A percentile compares a stretch with the other conserved stretches of the same genome.
Conservation (phyloP, 2,797 vertebrate species). For the Perodicticus potto region DNA sequence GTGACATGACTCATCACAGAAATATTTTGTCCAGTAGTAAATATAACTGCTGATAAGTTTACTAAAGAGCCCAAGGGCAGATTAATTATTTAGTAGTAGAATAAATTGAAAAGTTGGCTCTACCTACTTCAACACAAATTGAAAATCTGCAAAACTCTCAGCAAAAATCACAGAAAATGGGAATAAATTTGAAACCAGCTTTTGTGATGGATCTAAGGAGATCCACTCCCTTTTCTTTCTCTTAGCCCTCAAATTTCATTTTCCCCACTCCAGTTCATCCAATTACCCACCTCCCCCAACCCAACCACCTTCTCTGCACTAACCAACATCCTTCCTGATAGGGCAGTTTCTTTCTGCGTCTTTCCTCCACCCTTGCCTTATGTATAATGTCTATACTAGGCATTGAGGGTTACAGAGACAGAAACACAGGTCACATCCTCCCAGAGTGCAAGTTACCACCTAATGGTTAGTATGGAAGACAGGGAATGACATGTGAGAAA, state of each 20-base stretch:
- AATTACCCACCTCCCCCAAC: neutral
- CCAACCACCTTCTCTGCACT: neutral
- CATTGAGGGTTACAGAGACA: neutral
- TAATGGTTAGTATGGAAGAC: neutral
- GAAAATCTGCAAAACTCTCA: neutral
- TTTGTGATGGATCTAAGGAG: neutral
- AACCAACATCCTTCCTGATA: neutral
- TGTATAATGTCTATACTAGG: neutral
- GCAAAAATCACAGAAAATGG: constrained; percentile 59
- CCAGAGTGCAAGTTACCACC: neutral
- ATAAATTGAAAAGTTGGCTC: constrained; percentile 82
- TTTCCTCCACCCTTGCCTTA: neutral
- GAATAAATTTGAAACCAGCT: constrained; percentile 18
- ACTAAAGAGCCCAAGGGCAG: constrained; percentile 77
- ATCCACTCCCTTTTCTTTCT: neutral
- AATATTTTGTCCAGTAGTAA: constrained; percentile 72
- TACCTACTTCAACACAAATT: constrained; percentile 71
- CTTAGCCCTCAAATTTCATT: constrained; percentile 16
- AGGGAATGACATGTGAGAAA: neutral
- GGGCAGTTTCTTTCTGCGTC: neutral
- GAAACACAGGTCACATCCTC: neutral
- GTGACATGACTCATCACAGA: constrained; percentile 76
- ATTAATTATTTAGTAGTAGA: constrained; percentile 85
- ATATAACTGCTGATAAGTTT: constrained; percentile 80
- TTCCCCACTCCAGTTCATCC: neutral